A percentile compares a stretch with the other conserved stretches of the same genome.
phyloP scores from a whole-genome alignment of 2,113 vertebrate species.

The Saguinus midas region DNA sequence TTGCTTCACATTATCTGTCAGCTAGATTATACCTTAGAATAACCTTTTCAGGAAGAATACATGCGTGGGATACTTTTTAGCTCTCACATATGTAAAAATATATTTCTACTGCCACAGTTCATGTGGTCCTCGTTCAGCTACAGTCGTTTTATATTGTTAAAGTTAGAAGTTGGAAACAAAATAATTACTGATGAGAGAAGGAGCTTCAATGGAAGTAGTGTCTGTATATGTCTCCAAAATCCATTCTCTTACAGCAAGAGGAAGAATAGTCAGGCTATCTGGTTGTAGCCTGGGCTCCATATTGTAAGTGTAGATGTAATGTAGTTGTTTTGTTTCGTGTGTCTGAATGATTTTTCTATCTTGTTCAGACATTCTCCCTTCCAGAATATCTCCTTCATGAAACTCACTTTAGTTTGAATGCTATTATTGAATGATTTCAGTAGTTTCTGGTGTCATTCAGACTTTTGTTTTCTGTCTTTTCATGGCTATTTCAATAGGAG shows the following conservation, averaged over 20 bases:
- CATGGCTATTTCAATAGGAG: not conserved
- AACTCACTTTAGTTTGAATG: not conserved
- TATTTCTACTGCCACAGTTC: constrained; percentile 30
- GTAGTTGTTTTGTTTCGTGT: not conserved
- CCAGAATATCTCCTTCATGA: not conserved
- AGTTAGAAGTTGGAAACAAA: not conserved
- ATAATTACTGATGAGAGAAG: not conserved
- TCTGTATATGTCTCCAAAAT: not conserved
- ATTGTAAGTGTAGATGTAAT: not conserved
- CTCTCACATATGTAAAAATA: not conserved
- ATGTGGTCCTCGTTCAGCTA: constrained; percentile 5
- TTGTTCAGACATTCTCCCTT: not conserved
- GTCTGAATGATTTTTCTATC: not conserved
- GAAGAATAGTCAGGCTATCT: not conserved
- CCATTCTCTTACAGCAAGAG: not conserved
- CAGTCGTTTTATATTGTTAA: not conserved
- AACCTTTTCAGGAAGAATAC: not conserved
- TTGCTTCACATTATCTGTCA: not conserved
- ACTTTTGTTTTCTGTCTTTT: not conserved
- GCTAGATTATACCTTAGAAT: not conserved
- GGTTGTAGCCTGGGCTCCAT: not conserved
- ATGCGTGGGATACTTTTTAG: constrained; percentile 6
- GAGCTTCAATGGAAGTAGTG: not conserved
- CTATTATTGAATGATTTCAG: not conserved
- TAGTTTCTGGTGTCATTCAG: not conserved